Evolutionary conservation across 2,113 vertebrate species (phyloP).

Genomic region (Salvelinus namaycush): DNA sequence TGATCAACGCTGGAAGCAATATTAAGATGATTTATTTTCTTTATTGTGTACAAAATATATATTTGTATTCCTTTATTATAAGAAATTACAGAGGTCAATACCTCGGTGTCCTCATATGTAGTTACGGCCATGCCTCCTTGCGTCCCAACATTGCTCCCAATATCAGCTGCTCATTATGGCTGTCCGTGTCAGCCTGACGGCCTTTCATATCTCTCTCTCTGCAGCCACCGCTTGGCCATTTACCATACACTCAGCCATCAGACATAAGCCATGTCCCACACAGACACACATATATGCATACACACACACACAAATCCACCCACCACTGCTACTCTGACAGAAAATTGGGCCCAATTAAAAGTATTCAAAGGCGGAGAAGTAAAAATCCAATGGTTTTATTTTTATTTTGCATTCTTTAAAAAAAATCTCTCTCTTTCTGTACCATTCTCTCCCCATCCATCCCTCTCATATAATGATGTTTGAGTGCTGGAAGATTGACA

Average conservation of each 20-base stretch:
- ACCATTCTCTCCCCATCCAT: conserved; percentile 6
- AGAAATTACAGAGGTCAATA: too few species aligned
- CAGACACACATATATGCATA: conserved; percentile 26
- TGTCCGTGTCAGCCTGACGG: conserved; percentile 65
- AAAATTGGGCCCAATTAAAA: conserved; percentile 79
- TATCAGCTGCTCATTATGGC: conserved; percentile 61
- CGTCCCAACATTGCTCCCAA: conserved; percentile 30
- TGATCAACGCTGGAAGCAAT: too few species aligned
- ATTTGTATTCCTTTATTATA: too few species aligned
- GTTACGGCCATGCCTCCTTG: neutral
- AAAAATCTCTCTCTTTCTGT: conserved; percentile 4
- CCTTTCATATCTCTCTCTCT: conserved; percentile 70
- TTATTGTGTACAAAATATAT: too few species aligned
- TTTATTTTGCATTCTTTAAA: neutral
- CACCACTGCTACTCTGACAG: conserved; percentile 47
- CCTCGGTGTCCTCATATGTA: too few species aligned
- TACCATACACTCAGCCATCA: conserved; percentile 58
- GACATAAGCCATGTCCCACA: neutral
- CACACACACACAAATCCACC: conserved; percentile 26
- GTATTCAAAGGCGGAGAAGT: conserved; percentile 75
- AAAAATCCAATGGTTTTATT: conserved; percentile 56
- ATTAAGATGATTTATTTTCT: neutral
- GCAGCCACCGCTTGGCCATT: conserved; percentile 62
- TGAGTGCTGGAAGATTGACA: conserved; percentile 70
- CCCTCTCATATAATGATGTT: conserved; percentile 64